phyloP scores from a whole-genome alignment of 2,888 invertebrate species.

The Lithophane leautieri region DNA sequence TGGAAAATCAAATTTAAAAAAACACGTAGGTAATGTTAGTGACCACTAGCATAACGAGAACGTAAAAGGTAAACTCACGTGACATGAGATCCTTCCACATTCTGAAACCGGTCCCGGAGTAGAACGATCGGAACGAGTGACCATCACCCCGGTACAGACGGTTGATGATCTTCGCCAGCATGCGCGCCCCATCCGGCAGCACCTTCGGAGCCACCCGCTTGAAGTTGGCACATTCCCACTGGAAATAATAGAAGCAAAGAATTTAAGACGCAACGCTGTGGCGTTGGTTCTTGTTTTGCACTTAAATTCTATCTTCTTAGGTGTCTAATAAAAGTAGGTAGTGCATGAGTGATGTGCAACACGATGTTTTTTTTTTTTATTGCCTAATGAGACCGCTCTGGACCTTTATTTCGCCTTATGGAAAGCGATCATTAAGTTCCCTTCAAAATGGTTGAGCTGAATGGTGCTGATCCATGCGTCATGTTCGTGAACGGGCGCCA shows the following conservation, averaged over 20 bases:
- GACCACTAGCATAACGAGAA: neutral
- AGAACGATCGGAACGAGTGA: conserved; percentile 92
- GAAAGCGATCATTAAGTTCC: no score
- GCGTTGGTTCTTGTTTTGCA: no score
- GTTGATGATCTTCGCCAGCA: conserved; percentile 94
- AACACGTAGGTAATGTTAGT: no score
- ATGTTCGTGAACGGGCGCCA: no score
- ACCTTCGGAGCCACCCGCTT: conserved; percentile 93
- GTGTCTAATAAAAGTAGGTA: neutral
- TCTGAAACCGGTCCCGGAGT: conserved; percentile 92
- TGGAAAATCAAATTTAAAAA: no score
- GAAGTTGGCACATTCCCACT: conserved; percentile 94
- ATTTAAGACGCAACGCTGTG: no score
- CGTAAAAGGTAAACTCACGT: conserved; percentile 91
- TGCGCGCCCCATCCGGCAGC: conserved; percentile 95
- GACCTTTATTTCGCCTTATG: neutral
- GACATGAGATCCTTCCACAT: conserved; percentile 97
- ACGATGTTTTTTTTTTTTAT: neutral
- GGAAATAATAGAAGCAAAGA: no score
- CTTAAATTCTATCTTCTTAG: no score
- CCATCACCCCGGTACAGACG: conserved; percentile 92
- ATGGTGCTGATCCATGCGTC: no score
- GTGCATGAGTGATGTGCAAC: neutral
- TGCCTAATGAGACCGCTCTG: neutral
- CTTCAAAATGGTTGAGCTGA: no score